Percentiles rank a stretch among this genome's conserved stretches.
These are phyloP conservation scores for Psilanteris sp. DNA, from an alignment of 1,140 invertebrate species.

Conservation along the genomic window DNA sequence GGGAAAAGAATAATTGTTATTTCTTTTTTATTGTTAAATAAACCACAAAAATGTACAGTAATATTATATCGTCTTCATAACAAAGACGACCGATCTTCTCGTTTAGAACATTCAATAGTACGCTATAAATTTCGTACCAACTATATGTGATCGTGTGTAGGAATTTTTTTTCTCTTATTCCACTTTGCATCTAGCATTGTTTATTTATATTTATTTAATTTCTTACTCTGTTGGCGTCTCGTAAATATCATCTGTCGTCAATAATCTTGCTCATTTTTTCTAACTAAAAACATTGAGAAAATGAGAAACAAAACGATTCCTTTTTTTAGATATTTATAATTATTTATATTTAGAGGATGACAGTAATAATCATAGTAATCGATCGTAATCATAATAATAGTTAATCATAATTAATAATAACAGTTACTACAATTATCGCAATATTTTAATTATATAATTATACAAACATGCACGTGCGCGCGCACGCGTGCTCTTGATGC, in stretches of 20 bases:
- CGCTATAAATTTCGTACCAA: conserved; percentile 76
- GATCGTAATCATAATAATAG: conserved; percentile 74
- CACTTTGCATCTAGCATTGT: conserved; percentile 6
- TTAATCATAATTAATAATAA: conserved; percentile 73
- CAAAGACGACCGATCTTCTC: conserved; percentile 71
- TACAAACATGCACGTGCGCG: conserved; percentile 76
- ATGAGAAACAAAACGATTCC: conserved; percentile 61
- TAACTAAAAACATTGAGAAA: conserved; percentile 66
- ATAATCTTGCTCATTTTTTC: conserved; percentile 43
- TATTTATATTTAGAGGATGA: conserved; percentile 73
- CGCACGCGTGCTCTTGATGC: too few relatives aligned
- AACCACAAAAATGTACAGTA: conserved; percentile 80
- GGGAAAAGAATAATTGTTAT: conserved; percentile 73
- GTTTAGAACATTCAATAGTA: conserved; percentile 78
- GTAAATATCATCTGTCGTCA: conserved; percentile 7
- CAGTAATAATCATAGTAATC: conserved; percentile 69
- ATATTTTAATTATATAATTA: conserved; percentile 75
- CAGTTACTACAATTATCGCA: conserved; percentile 72
- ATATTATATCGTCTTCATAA: conserved; percentile 72
- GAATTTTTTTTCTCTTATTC: conserved; percentile 15
- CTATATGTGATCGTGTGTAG: conserved; percentile 65
- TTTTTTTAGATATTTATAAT: conserved; percentile 67
- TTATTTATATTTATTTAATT: conserved; percentile 23
- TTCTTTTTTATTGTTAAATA: conserved; percentile 81
- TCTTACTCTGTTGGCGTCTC: conserved; percentile 7